Evolutionary conservation across 2,113 vertebrate genomes (phyloP).

Genomic region (Gnathonemus longibarbis): DNA sequence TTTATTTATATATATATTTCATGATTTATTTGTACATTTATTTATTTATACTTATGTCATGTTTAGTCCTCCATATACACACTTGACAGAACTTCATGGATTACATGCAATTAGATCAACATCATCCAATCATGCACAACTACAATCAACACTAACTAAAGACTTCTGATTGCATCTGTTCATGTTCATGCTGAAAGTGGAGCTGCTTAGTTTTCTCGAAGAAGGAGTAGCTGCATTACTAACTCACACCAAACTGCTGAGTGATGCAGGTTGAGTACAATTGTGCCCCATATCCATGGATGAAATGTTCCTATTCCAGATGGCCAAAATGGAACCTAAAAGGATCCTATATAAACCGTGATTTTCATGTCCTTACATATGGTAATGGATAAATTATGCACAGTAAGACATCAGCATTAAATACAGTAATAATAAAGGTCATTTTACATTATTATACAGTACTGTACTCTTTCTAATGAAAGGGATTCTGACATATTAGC

Average conservation of each 20-base stretch:
- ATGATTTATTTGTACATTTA: neutral
- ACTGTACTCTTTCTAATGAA: neutral
- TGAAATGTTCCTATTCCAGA: neutral
- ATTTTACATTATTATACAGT: neutral
- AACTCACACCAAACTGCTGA: neutral
- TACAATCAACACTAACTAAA: neutral
- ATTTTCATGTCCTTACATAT: neutral
- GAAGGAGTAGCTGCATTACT: neutral
- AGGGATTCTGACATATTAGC: neutral
- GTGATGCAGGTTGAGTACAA: neutral
- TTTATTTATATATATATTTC: neutral
- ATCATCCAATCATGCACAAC: neutral
- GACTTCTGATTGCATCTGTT: neutral
- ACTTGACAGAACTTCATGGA: neutral
- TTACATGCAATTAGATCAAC: neutral
- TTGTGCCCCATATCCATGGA: neutral
- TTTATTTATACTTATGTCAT: neutral
- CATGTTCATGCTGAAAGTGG: neutral
- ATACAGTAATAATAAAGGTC: neutral
- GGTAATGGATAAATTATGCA: neutral
- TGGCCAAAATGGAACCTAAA: neutral
- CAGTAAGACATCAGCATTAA: neutral
- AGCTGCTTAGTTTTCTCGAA: neutral
- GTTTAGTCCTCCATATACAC: neutral
- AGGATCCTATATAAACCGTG: neutral